These are phyloP conservation scores for Hoplodrina blanda DNA, from an alignment of 2,888 invertebrate species.

Conservation along the genomic window DNA sequence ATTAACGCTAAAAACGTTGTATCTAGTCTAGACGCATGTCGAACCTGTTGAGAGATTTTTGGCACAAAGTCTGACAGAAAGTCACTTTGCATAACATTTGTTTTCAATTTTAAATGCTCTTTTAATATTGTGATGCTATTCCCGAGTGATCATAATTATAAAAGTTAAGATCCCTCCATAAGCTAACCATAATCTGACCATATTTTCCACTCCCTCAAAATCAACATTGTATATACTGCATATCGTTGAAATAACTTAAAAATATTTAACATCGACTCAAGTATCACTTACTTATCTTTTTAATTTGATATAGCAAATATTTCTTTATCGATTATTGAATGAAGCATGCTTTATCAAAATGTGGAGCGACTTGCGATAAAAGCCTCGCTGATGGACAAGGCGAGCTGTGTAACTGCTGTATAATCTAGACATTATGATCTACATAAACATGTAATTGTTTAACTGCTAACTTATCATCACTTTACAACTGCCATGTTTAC, in stretches of 20 bases:
- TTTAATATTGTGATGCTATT: neutral
- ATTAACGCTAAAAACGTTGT: conserved; percentile 1
- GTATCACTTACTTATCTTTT: neutral
- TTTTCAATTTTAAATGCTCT: neutral
- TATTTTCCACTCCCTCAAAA: neutral
- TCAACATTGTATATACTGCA: neutral
- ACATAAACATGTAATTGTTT: conserved; percentile 23
- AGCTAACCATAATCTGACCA: neutral
- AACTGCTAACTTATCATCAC: neutral
- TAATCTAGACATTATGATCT: conserved; percentile 12
- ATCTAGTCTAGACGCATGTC: conserved; percentile 33
- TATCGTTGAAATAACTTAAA: neutral
- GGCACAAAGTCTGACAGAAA: conserved; percentile 16
- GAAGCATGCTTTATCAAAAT: conserved; percentile 31
- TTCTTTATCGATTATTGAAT: conserved; percentile 20
- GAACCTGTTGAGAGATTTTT: conserved; percentile 40
- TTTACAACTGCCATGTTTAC: conserved; percentile 9
- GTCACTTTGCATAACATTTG: neutral
- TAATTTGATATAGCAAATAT: neutral
- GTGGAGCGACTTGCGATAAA: conserved; percentile 27
- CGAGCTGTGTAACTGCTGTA: neutral
- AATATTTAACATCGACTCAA: neutral
- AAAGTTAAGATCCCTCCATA: neutral
- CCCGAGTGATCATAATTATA: too few relatives aligned
- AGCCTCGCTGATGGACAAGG: conserved; percentile 1